Base-by-base conservation (phyloP, 2,888 invertebrate species). In the Tupiocoris notatus region DNA sequence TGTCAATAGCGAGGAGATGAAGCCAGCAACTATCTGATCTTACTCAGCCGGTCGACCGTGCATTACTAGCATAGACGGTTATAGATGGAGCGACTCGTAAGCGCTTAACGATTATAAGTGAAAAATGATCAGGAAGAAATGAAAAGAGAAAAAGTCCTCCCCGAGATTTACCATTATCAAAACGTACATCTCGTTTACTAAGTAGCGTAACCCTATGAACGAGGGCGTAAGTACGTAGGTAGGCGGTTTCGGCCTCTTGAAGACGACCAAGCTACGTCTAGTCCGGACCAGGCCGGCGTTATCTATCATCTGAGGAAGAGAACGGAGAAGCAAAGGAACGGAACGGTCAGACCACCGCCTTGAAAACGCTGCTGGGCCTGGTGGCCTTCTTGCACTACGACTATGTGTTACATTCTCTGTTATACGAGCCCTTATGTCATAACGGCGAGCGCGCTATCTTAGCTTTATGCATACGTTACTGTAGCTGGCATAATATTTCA, bases 101-200 rank as follows among this genome's bases (percentile, higher is more conserved):
- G 39, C 3, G 12, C 39, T 39, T 39, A 39, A 39, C 39, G 39
- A 39, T 39, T 39, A 39, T 39, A 39, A 39, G 39, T 39, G 39
- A 39, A 39, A 39, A 39, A 39, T 39, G 39, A 39, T 39, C 39
- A 39, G 39, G 39, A 39, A 39, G 39, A 39, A 39, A 39, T 39
- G 39, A 39, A 39, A 39, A 7, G 39, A 39, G 39, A 39, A 39
- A 39, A 39, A 39, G 12, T 7, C 12, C 39, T 39, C 3, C 39
- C 3, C 3, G 12, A 39, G 39, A 39, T 39, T 39, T 39, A 39
- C 39, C 12, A 7, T 39, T 39, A 39, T 39, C 39, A 12, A 12
- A 39, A 12, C 39, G 39, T 39, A 67, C 21, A 67, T 67, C 67
- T 67, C 56, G 67, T 67, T 67, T 56, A 67, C 67, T 56, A 67